Conservation (phyloP, 1,140 invertebrate species). For the Neodiprion fabricii region DNA sequence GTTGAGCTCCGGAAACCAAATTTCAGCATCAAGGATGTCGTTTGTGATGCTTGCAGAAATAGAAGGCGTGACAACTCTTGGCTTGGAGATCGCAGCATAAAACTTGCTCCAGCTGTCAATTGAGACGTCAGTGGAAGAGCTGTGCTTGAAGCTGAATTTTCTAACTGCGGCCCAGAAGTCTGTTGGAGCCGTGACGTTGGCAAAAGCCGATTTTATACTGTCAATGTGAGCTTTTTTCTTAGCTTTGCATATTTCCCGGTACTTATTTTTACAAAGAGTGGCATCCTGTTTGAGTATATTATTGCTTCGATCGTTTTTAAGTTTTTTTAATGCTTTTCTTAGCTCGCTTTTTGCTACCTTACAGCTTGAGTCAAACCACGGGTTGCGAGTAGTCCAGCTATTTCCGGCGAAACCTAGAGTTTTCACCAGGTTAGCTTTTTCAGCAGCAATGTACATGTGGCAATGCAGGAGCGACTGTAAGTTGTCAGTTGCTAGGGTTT, state of each 20-base stretch:
- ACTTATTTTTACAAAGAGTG: background rate
- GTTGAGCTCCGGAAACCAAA: conserved; percentile 16
- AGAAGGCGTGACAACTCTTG: background rate
- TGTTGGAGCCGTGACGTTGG: conserved; percentile 15
- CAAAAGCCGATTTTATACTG: conserved; percentile 8
- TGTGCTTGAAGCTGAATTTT: background rate
- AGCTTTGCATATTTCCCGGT: no score
- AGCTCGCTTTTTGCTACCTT: background rate
- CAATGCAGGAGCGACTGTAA: background rate
- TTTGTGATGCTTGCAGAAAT: background rate
- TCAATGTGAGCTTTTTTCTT: no score
- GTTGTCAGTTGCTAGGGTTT: background rate
- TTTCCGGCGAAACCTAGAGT: background rate
- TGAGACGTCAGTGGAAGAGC: background rate
- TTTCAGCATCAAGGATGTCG: conserved; percentile 11
- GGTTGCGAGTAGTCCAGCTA: background rate
- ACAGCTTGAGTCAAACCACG: background rate
- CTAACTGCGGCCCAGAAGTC: conserved; percentile 16
- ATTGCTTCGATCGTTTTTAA: background rate
- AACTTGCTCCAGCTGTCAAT: conserved; percentile 8
- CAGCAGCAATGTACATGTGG: no score
- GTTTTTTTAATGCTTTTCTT: background rate
- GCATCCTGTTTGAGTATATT: background rate
- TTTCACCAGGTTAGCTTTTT: background rate
- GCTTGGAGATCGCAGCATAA: background rate